phyloP scores from a whole-genome alignment of 2,888 invertebrate genomes.

The Caenorhabditis wallacei region DNA sequence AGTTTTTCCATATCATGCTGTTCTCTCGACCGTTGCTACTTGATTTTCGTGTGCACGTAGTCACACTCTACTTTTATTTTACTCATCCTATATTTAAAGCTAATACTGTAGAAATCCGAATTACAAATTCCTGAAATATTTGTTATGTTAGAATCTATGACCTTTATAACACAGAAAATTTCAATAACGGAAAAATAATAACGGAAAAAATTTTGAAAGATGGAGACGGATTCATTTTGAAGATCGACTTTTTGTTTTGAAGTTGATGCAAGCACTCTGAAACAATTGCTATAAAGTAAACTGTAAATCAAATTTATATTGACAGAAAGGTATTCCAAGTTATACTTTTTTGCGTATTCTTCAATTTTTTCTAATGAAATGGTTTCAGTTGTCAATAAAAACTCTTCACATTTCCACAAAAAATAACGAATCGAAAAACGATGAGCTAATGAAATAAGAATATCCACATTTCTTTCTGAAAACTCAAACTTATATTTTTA shows the following conservation, averaged over 20 bases:
- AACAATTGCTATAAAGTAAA: neutral
- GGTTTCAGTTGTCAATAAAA: neutral
- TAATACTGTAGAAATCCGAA: too few relatives aligned
- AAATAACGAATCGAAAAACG: neutral
- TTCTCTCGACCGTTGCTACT: too few relatives aligned
- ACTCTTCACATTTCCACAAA: neutral
- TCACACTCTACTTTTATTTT: neutral
- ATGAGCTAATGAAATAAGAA: neutral
- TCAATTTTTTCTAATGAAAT: neutral
- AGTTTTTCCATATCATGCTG: too few relatives aligned
- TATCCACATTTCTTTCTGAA: neutral
- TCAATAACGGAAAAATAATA: too few relatives aligned
- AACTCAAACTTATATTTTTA: neutral
- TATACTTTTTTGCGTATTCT: neutral
- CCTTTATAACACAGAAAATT: too few relatives aligned
- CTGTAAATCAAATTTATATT: neutral
- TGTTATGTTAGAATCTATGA: too few relatives aligned
- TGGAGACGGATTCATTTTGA: too few relatives aligned
- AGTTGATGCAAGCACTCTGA: slow-evolving; percentile 2
- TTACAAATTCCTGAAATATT: too few relatives aligned
- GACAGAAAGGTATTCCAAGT: neutral
- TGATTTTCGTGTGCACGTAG: neutral
- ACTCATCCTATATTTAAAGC: neutral
- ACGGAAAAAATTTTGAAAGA: too few relatives aligned
- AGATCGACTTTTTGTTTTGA: too few relatives aligned